Evolutionary conservation across 2,888 invertebrate genomes (phyloP), one percentile per base, ranked within the genome.

Genomic region (Synanthedon tipuliformis): DNA sequence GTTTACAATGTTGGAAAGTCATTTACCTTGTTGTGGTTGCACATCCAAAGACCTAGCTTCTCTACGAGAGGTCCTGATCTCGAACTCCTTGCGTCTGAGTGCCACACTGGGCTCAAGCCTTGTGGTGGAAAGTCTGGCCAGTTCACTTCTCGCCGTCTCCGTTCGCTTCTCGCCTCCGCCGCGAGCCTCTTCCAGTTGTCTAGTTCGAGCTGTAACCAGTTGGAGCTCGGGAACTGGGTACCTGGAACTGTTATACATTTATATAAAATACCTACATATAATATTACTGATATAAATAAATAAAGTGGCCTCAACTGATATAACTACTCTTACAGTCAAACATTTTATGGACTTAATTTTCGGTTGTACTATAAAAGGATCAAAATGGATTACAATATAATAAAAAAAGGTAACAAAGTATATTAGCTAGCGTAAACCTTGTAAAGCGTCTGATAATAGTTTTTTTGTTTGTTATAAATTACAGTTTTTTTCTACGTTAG

Each of bases 71-170:
- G 79, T 60, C 57, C 90, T 84, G 8, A 89, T 89, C 71, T 94
- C 94, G 70, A 93, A 94, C 78, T 94, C 94, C 65, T 90, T 89
- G 56, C 92, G 89, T 10, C 93, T 80, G 55, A 92, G 89, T 52
- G 92, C 92, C n/a, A 94, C 94, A 69, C 92, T 93, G 34, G 93
- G 93, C 61, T 92, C 92, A 50, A 92, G 90, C 48, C 89, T 83
- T 66, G 93, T 91, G 65, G 90, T 89, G 56, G 91, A 90, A 51
- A 94, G 76, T 51, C 91, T 77, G 48, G 90, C 89, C 62, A 93
- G 79, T 69, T 93, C 93, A 62, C 92, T 92, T 53, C 90, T 89
- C 60, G 90, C 92, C 51, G 90, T 89, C 64, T 90, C 91, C 34
- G 92, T 92, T 52, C 92, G 88, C 61, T 91, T 89, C 56, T 89